Evolutionary conservation across 2,113 vertebrate genomes (phyloP).

Genomic region (Isurus oxyrinchus): DNA sequence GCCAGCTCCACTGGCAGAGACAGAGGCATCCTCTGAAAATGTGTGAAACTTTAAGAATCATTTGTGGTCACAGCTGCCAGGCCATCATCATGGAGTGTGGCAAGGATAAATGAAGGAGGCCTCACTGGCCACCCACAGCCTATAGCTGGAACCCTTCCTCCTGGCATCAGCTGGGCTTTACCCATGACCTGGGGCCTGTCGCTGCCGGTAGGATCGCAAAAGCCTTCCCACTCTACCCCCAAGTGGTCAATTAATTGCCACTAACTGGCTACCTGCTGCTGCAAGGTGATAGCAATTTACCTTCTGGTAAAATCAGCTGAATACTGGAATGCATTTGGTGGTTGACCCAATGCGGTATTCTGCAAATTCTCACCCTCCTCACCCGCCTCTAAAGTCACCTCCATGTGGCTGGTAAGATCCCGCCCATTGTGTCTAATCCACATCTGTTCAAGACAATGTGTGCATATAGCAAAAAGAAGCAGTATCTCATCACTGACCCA

Average conservation of each 20-base stretch:
- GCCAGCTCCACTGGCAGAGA: no score
- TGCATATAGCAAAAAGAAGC: background rate
- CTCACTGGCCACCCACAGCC: background rate
- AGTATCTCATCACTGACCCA: background rate
- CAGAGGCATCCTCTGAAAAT: background rate
- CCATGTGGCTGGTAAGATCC: background rate
- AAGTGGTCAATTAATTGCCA: background rate
- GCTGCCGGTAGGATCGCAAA: background rate
- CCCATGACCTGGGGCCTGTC: background rate
- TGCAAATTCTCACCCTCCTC: background rate
- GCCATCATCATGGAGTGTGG: background rate
- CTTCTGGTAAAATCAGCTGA: background rate
- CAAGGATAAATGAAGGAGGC: background rate
- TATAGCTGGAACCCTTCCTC: background rate
- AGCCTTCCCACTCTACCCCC: background rate
- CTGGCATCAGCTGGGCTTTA: background rate
- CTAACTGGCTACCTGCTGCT: background rate
- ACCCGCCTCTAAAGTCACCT: background rate
- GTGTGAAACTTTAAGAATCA: background rate
- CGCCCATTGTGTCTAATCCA: background rate
- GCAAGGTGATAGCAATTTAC: background rate
- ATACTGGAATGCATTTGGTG: background rate
- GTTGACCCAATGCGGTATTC: background rate
- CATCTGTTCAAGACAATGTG: background rate
- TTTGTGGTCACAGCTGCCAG: background rate